These are phyloP conservation scores for Galemys pyrenaicus DNA, from an alignment of 2,113 vertebrate species.

Conservation along the genomic window DNA sequence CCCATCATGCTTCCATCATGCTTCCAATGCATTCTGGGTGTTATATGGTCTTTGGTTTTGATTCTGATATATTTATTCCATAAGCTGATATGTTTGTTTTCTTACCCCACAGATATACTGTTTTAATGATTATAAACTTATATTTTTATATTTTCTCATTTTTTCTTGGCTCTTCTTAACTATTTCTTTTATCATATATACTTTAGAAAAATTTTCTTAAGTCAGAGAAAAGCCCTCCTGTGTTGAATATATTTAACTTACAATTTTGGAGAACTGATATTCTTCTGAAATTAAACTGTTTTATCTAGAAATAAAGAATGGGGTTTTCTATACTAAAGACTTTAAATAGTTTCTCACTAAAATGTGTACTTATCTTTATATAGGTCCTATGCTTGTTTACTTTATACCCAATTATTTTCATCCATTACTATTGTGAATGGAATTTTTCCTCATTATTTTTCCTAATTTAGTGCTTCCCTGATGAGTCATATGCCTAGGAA, in stretches of 20 bases:
- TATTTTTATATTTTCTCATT: neutral
- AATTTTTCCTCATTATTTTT: slow-evolving; percentile 16
- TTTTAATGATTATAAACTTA: neutral
- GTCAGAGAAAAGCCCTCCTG: neutral
- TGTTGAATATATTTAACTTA: neutral
- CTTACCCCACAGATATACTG: neutral
- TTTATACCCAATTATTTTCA: neutral
- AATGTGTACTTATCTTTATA: neutral
- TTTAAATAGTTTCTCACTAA: neutral
- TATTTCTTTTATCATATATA: neutral
- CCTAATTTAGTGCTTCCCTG: neutral
- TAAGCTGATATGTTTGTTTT: neutral
- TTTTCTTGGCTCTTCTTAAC: slow-evolving; percentile 8
- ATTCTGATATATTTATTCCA: neutral
- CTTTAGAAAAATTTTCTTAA: neutral
- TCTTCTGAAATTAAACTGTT: neutral
- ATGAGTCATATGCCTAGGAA: neutral
- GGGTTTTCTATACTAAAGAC: neutral
- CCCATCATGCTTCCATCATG: neutral
- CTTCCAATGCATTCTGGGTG: neutral
- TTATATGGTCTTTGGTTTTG: neutral
- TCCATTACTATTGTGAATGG: neutral
- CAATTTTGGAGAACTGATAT: neutral
- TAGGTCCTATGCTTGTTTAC: neutral
- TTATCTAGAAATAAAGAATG: neutral